These are phyloP conservation scores for Heterocephalus glaber DNA, from an alignment of 2,113 vertebrate species.

Conservation along the genomic window DNA sequence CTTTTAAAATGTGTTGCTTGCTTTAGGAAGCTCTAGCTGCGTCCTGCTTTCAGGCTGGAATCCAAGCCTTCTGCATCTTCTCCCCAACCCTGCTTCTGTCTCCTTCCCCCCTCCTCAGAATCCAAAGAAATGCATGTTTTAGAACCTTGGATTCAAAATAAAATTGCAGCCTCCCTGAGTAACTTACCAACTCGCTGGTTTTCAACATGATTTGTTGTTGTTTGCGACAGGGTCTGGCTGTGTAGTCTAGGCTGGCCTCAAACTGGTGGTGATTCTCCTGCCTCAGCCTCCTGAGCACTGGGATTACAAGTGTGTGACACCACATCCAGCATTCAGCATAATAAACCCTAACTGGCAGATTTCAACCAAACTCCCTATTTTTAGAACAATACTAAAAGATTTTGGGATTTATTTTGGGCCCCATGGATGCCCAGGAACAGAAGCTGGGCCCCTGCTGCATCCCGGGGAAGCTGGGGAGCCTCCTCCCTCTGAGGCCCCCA, in stretches of 20 bases:
- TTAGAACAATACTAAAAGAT: constrained; percentile 55
- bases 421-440: not conserved
- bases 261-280: not conserved
- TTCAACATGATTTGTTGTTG: not conserved
- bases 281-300: not conserved
- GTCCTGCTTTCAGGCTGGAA: constrained; percentile 2
- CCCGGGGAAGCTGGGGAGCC: not conserved
- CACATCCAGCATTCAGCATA: not conserved
- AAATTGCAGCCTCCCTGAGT: not conserved
- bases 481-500: not conserved
- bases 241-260: not conserved
- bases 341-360: constrained; percentile 40
- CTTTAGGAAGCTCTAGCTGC: not conserved
- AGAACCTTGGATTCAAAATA: constrained; percentile 21
- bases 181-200: not conserved
- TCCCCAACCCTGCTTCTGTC: not conserved
- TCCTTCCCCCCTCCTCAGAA: not conserved
- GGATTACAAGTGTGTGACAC: not conserved
- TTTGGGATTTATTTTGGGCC: constrained; percentile 40
- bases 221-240: not conserved
- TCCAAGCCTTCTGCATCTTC: not conserved
- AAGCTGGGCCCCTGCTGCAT: not conserved
- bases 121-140: not conserved
- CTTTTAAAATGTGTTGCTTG: not conserved
- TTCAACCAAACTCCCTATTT: constrained; percentile 63